Percentiles rank a stretch among this genome's conserved stretches.
Evolutionary conservation across 1,140 invertebrate species (phyloP).

Genomic region (Diachasmimorpha longicaudata): DNA sequence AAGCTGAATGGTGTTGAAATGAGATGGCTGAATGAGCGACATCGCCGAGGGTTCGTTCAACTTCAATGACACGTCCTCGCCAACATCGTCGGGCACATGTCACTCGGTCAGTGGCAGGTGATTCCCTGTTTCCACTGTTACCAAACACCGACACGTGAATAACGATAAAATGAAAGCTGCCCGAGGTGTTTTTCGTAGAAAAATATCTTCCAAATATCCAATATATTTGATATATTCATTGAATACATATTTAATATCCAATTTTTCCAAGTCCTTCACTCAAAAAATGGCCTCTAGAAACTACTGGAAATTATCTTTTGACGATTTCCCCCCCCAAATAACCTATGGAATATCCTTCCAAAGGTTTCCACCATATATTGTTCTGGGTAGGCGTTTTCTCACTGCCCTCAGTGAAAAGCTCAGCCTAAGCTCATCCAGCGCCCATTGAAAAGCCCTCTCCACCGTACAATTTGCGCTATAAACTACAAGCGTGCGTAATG

Average conservation of each 20-base stretch:
- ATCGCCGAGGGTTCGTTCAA: not conserved
- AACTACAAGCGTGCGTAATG: constrained; percentile 44
- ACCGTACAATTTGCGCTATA: constrained; percentile 40
- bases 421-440: not conserved
- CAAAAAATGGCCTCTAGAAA: too few species aligned
- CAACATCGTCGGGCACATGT: constrained; percentile 30
- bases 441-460: not conserved
- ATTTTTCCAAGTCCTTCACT: too few species aligned
- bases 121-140: not conserved
- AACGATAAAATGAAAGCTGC: too few species aligned
- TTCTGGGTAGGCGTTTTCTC: too few species aligned
- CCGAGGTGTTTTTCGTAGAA: too few species aligned
- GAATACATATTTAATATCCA: too few species aligned
- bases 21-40: not conserved
- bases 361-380: too few species aligned
- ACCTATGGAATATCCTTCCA: too few species aligned
- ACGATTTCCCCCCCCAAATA: too few species aligned
- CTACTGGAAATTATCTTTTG: too few species aligned
- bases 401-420: not conserved
- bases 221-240: too few species aligned
- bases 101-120: constrained; percentile 31
- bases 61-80: constrained; percentile 13
- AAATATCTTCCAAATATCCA: too few species aligned
- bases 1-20: not conserved
- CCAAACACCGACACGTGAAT: not conserved